Percentiles rank a stretch among this genome's conserved stretches.
Evolutionary conservation across 2,797 vertebrate genomes (phyloP).

Genomic region (Xerus rutilus): DNA sequence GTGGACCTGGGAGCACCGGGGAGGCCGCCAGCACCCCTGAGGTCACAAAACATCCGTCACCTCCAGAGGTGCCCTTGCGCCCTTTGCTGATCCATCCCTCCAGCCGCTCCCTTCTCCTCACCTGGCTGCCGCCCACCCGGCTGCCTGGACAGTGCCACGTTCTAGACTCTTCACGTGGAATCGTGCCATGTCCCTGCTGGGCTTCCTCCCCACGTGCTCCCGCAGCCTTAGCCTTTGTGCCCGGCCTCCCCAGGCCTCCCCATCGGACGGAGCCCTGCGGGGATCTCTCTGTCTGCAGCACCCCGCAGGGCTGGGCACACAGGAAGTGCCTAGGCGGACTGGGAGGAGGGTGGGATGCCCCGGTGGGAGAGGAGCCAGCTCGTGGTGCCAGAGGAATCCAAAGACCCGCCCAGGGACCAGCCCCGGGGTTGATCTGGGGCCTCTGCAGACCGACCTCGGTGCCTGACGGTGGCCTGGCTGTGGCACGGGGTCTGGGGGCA

Average conservation of each 20-base stretch:
- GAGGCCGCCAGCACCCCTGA: too few relatives aligned
- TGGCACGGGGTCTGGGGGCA: neutral
- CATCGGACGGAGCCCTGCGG: neutral
- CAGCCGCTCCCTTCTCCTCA: too few relatives aligned
- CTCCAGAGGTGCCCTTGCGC: neutral
- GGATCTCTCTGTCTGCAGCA: neutral
- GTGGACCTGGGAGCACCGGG: too few relatives aligned
- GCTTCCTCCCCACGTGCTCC: too few relatives aligned
- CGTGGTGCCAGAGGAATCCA: neutral
- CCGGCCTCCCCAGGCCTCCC: too few relatives aligned
- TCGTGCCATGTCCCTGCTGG: too few relatives aligned
- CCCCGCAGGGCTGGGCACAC: neutral
- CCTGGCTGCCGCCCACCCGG: too few relatives aligned
- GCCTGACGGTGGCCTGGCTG: neutral
- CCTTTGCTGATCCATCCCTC: neutral
- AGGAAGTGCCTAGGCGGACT: conserved; percentile 23
- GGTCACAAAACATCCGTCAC: too few relatives aligned
- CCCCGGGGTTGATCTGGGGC: neutral
- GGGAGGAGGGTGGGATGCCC: neutral
- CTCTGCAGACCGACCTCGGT: too few relatives aligned
- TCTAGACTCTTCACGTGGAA: too few relatives aligned
- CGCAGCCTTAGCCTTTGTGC: too few relatives aligned
- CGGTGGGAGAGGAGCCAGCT: neutral
- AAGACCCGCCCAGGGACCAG: neutral
- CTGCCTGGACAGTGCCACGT: too few relatives aligned